Percentiles rank a stretch among this genome's conserved stretches.
Conservation (phyloP, 2,113 vertebrate genomes). For the Machaerirhynchus nigripectus region DNA sequence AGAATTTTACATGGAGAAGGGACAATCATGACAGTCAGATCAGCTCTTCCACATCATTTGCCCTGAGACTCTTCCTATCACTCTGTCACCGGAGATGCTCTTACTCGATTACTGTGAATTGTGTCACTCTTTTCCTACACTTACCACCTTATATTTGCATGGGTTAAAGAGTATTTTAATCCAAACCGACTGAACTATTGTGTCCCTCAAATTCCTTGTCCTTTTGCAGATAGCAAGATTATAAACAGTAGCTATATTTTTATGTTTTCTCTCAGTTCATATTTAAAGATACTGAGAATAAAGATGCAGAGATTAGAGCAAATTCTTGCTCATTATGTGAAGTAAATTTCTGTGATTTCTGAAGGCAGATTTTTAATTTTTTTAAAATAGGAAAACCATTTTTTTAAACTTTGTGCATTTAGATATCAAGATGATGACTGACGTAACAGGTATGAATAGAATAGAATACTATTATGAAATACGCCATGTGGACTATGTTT, state of each 20-base stretch:
- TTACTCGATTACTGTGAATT: not conserved
- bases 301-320: not conserved
- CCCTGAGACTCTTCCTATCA: not conserved
- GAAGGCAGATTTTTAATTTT: not conserved
- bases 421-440: not conserved
- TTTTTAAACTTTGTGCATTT: not conserved
- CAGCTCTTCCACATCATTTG: not conserved
- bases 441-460: not conserved
- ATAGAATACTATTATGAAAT: slow-evolving; percentile 9
- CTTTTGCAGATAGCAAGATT: not conserved
- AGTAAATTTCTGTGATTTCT: not conserved
- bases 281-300: not conserved
- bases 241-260: not conserved
- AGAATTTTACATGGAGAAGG: not conserved
- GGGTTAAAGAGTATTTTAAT: not conserved
- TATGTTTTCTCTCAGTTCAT: not conserved
- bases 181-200: not conserved
- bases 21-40: not conserved
- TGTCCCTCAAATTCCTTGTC: not conserved
- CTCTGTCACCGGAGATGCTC: not conserved
- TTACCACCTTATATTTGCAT: not conserved
- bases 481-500: not conserved
- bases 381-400: not conserved
- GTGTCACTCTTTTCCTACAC: not conserved
- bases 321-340: not conserved